These are phyloP conservation scores for Rostratula benghalensis DNA, from an alignment of 2,113 vertebrate genomes.

Conservation along the genomic window DNA sequence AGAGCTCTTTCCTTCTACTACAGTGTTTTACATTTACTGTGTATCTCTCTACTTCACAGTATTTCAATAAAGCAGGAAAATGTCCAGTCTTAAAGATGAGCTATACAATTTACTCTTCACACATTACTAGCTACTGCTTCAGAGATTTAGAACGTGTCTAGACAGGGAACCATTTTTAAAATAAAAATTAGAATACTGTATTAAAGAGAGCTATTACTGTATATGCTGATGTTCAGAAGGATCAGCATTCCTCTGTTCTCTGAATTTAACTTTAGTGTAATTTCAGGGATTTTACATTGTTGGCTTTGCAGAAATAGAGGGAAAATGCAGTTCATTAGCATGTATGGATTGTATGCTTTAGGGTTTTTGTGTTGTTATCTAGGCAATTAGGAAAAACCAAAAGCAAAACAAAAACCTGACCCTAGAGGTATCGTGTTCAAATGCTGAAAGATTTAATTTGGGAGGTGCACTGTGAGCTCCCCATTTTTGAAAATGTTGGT, in stretches of 20 bases:
- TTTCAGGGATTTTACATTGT: not conserved
- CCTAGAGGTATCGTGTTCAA: not conserved
- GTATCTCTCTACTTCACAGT: not conserved
- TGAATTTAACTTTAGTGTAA: not conserved
- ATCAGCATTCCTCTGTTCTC: not conserved
- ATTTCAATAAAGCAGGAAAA: not conserved
- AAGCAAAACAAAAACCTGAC: not conserved
- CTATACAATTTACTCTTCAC: not conserved
- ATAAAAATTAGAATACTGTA: not conserved
- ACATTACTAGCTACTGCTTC: not conserved
- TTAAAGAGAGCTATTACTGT: not conserved
- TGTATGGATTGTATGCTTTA: not conserved
- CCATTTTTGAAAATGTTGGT: not conserved
- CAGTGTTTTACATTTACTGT: not conserved
- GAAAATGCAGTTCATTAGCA: not conserved
- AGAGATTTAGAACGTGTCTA: not conserved
- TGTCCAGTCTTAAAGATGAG: not conserved
- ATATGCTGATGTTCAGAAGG: not conserved
- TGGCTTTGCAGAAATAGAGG: not conserved
- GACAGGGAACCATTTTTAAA: not conserved
- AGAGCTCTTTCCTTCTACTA: not conserved
- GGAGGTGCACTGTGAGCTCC: not conserved
- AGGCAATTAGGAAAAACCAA: not conserved
- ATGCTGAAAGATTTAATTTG: not conserved
- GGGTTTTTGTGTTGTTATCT: not conserved